Percentiles rank a stretch among this genome's conserved stretches.
phyloP scores from a whole-genome alignment of 2,888 invertebrate species.

The Dugesia japonica region DNA sequence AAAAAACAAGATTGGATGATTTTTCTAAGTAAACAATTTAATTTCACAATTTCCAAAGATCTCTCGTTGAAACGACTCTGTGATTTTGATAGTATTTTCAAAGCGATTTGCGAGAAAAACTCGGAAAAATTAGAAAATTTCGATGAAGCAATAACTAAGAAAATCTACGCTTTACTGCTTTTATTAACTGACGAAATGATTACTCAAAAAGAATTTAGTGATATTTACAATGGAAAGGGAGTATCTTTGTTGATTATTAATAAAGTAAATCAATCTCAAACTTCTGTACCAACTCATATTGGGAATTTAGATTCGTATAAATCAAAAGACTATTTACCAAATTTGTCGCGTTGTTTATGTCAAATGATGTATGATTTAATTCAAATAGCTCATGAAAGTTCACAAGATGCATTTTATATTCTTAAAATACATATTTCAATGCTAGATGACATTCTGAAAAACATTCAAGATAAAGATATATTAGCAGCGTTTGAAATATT shows the following conservation, averaged over 20 bases:
- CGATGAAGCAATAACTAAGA: neutral
- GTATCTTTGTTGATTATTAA: neutral
- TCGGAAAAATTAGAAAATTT: neutral
- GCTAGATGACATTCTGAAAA: neutral
- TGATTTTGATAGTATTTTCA: slow-evolving; percentile 4
- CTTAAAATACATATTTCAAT: neutral
- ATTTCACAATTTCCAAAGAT: neutral
- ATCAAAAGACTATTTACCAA: neutral
- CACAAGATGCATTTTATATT: neutral
- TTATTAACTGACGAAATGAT: neutral
- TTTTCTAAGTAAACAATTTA: neutral
- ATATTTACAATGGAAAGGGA: neutral
- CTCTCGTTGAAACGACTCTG: neutral
- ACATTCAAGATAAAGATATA: neutral
- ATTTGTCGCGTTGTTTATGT: neutral
- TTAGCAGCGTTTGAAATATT: neutral
- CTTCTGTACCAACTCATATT: slow-evolving; percentile 9
- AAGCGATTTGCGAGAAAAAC: neutral
- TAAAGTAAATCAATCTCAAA: neutral
- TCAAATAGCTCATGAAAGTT: neutral
- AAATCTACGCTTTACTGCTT: neutral
- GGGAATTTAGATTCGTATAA: slow-evolving; percentile 1
- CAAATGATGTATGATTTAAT: slow-evolving; percentile 11
- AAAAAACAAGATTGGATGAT: neutral
- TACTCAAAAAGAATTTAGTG: neutral